Conservation (phyloP, 1,140 invertebrate genomes). For the Ceratoteleas bidentatus region DNA sequence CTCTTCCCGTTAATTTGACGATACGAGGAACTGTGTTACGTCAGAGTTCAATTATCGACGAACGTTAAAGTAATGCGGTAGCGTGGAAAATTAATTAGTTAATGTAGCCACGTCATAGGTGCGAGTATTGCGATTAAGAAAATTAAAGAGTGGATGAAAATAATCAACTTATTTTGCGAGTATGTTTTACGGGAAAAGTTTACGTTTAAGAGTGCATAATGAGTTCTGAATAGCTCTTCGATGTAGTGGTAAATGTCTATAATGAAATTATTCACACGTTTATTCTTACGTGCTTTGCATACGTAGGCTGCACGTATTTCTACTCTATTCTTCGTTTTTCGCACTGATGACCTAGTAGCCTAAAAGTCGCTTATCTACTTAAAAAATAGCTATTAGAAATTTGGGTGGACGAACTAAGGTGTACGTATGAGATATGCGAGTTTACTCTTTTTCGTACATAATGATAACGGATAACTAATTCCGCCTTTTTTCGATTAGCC, state of each 20-base stretch:
- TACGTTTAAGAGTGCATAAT: not conserved
- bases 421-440: not conserved
- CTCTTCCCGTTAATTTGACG: conserved; percentile 4
- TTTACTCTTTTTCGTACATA: too few species aligned
- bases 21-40: not conserved
- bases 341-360: conserved; percentile 9
- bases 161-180: not conserved
- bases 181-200: not conserved
- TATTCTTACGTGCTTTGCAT: not conserved
- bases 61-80: not conserved
- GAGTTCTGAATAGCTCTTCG: not conserved
- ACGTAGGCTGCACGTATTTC: not conserved
- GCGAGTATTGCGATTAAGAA: not conserved
- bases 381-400: conserved; percentile 20
- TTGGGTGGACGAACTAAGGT: not conserved
- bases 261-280: not conserved
- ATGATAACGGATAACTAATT: too few species aligned
- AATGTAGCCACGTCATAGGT: not conserved
- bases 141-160: not conserved
- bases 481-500: too few species aligned
- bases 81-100: not conserved
- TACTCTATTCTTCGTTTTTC: not conserved
- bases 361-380: conserved; percentile 3
- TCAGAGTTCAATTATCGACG: not conserved
- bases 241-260: not conserved